Percentiles rank a stretch among this genome's conserved stretches.
Evolutionary conservation across 2,797 vertebrate species (phyloP).

Genomic region (Pseudopleuronectes americanus): DNA sequence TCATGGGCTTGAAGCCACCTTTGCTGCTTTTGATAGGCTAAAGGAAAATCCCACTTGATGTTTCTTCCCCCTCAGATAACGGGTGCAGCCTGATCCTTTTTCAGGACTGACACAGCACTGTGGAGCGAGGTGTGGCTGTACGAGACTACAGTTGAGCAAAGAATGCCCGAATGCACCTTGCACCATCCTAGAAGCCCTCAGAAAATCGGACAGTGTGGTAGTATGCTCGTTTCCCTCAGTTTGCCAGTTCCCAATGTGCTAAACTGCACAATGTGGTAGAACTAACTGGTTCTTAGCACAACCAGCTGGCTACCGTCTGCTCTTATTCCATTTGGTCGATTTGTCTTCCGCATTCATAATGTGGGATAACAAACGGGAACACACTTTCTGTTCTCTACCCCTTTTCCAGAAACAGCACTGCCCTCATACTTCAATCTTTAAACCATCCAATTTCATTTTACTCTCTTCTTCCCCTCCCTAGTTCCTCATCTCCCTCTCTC

Average conservation of each 20-base stretch:
- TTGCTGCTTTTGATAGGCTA: background rate
- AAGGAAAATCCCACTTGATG: background rate
- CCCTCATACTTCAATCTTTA: background rate
- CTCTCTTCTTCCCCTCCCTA: background rate
- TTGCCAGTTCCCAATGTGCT: slow-evolving; percentile 67
- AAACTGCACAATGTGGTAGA: slow-evolving; percentile 68
- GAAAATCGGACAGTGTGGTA: slow-evolving; percentile 37
- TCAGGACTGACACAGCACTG: background rate
- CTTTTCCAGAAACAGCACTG: slow-evolving; percentile 6
- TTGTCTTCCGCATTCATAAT: slow-evolving; percentile 55
- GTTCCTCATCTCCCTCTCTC: background rate
- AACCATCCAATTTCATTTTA: background rate
- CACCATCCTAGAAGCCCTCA: slow-evolving; percentile 47
- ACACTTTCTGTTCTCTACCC: background rate
- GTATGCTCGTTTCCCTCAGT: slow-evolving; percentile 60
- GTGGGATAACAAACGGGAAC: slow-evolving; percentile 37
- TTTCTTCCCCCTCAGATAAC: no score
- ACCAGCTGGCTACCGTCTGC: slow-evolving; percentile 69
- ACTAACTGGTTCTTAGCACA: slow-evolving; percentile 71
- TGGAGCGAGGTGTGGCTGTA: background rate
- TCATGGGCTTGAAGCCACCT: background rate
- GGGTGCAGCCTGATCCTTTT: no score
- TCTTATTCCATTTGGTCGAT: slow-evolving; percentile 69
- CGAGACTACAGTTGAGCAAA: slow-evolving; percentile 13
- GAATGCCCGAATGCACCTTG: slow-evolving; percentile 16